These are phyloP conservation scores for Amphiprion clarkii DNA, from an alignment of 2,797 vertebrate species.

Conservation along the genomic window DNA sequence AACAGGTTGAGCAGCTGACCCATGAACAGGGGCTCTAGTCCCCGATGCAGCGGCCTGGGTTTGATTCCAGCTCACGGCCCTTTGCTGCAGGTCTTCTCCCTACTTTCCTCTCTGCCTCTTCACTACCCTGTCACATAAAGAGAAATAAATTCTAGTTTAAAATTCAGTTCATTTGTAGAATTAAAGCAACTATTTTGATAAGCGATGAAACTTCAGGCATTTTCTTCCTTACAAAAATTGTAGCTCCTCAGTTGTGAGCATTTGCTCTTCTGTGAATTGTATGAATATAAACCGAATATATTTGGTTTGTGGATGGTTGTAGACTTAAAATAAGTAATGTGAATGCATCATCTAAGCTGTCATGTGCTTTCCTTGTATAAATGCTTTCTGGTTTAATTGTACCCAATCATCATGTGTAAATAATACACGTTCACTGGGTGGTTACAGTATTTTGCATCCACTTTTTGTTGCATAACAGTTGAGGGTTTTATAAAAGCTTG, in stretches of 20 bases:
- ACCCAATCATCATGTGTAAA: slow-evolving; percentile 9
- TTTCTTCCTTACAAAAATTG: not conserved
- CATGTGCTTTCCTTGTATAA: not conserved
- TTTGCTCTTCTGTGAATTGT: not conserved
- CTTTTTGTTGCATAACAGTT: not conserved
- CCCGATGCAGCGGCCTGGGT: too few species aligned
- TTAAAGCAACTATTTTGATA: not conserved
- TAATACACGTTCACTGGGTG: not conserved
- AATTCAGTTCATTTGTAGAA: too few species aligned
- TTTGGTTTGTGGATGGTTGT: not conserved
- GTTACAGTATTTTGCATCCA: not conserved
- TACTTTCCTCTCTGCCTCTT: too few species aligned
- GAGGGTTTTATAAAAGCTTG: not conserved
- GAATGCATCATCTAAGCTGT: not conserved
- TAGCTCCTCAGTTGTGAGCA: not conserved
- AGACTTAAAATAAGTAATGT: not conserved
- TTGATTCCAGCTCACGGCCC: too few species aligned
- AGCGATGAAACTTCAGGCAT: not conserved
- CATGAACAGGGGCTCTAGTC: too few species aligned
- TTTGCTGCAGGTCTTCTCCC: too few species aligned
- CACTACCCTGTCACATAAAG: too few species aligned
- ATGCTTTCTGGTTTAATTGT: not conserved
- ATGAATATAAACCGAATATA: too few species aligned
- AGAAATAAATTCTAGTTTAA: too few species aligned
- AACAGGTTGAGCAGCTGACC: too few species aligned